Evolutionary conservation across 1,140 invertebrate genomes (phyloP).

Genomic region (Drosophila tropicalis): DNA sequence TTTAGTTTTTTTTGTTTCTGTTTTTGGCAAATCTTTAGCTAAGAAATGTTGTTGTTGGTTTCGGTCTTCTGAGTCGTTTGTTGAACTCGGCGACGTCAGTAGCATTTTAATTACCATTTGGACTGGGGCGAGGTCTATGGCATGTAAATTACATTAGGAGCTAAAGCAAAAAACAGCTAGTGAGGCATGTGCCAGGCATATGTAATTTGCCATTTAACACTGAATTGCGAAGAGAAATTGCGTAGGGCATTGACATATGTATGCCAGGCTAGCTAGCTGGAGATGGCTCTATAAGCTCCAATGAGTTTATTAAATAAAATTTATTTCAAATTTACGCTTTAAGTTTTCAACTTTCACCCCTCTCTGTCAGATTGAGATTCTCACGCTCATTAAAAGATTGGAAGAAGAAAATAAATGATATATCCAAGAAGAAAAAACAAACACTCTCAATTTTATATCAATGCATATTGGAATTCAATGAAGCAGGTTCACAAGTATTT

Average conservation of each 20-base stretch:
- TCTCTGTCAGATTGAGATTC: constrained; percentile 45
- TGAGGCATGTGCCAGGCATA: constrained; percentile 64
- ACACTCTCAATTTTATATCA: constrained; percentile 67
- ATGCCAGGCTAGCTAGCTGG: constrained; percentile 17
- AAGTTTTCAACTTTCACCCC: constrained; percentile 66
- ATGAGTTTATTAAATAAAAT: constrained; percentile 56
- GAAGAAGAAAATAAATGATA: constrained; percentile 27
- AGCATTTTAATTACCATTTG: constrained; percentile 65
- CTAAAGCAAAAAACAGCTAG: constrained; percentile 21
- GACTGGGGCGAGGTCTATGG: constrained; percentile 73
- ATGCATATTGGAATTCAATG: constrained; percentile 31
- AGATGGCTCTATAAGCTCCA: constrained; percentile 28
- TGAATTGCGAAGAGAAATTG: constrained; percentile 67
- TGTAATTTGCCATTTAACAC: constrained; percentile 69
- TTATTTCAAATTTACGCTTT: constrained; percentile 23
- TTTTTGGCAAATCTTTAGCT: constrained; percentile 65
- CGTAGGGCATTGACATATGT: constrained; percentile 71
- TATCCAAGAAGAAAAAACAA: constrained; percentile 48
- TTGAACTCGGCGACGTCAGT: constrained; percentile 61
- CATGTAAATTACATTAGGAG: constrained; percentile 74
- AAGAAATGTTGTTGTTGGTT: constrained; percentile 30
- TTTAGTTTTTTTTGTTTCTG: constrained; percentile 6
- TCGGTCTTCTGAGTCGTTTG: constrained; percentile 44
- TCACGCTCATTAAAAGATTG: constrained; percentile 68
- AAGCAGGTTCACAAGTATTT: constrained; percentile 65